These are phyloP conservation scores for Matsumyia berberina DNA, from an alignment of 2,888 invertebrate species.

Conservation along the genomic window DNA sequence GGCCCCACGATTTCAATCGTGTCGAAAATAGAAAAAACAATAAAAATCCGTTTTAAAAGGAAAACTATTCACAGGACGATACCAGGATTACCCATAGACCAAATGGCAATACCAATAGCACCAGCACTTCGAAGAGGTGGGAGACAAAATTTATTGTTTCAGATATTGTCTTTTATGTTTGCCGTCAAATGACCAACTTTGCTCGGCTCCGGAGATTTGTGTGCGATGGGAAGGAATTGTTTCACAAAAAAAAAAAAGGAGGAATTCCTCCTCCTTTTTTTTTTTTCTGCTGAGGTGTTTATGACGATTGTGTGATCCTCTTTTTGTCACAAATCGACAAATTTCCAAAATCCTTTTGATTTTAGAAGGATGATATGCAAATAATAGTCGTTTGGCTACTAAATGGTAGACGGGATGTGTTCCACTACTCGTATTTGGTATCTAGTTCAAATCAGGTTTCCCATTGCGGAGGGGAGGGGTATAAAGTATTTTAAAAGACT, in stretches of 20 bases:
- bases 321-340: conserved; percentile 75
- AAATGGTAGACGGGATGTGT: conserved; percentile 36
- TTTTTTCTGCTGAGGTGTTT: conserved; percentile 72
- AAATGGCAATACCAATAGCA: conserved; percentile 11
- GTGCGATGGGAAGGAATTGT: conserved; percentile 48
- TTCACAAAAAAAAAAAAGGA: conserved; percentile 21
- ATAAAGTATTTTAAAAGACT: neutral
- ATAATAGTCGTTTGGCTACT: conserved; percentile 66
- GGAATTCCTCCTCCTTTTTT: conserved; percentile 20
- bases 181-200: conserved; percentile 76
- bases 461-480: neutral
- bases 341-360: conserved; percentile 74
- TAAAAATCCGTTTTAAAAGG: conserved; percentile 68
- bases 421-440: neutral
- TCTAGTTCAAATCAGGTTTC: neutral
- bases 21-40: conserved; percentile 72
- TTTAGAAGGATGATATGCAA: conserved; percentile 68
- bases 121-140: conserved; percentile 63
- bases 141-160: conserved; percentile 73
- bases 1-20: conserved; percentile 73
- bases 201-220: conserved; percentile 64
- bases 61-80: conserved; percentile 68
- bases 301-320: conserved; percentile 71
- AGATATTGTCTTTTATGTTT: conserved; percentile 76
- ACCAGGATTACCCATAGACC: conserved; percentile 23